phyloP scores from a whole-genome alignment of 2,113 vertebrate species.

The Leptodactylus fuscus region DNA sequence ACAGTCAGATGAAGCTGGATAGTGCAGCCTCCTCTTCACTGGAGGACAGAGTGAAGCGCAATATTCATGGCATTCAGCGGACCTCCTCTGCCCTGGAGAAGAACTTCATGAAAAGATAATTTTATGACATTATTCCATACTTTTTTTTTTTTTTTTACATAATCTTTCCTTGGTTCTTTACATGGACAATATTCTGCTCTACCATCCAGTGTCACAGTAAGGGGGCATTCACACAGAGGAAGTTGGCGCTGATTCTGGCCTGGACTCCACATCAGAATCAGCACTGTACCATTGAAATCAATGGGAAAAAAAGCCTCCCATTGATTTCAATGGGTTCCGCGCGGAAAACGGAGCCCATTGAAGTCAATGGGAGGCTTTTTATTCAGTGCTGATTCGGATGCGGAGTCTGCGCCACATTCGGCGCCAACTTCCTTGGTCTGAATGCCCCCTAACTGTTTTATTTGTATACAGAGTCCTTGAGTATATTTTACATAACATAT shows the following conservation, averaged over 20 bases:
- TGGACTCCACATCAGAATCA: no score
- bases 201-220: background rate
- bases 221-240: no score
- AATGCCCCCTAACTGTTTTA: background rate
- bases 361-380: no score
- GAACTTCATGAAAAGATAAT: conserved; percentile 92
- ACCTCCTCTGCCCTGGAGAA: conserved; percentile 87
- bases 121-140: background rate
- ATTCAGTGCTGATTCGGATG: no score
- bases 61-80: conserved; percentile 94
- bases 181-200: background rate
- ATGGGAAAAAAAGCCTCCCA: no score
- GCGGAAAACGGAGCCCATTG: no score
- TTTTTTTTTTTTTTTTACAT: no score
- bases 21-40: conserved; percentile 86
- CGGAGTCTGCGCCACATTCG: no score
- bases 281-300: no score
- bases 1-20: conserved; percentile 90
- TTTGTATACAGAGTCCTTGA: background rate
- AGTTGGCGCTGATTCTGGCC: no score
- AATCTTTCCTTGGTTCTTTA: background rate
- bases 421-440: no score
- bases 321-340: no score
- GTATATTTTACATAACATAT: background rate
- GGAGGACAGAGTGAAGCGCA: conserved; percentile 92